Percentiles rank a stretch among this genome's conserved stretches.
Evolutionary conservation across 2,113 vertebrate species (phyloP).

Genomic region (Lampris megalopsis): DNA sequence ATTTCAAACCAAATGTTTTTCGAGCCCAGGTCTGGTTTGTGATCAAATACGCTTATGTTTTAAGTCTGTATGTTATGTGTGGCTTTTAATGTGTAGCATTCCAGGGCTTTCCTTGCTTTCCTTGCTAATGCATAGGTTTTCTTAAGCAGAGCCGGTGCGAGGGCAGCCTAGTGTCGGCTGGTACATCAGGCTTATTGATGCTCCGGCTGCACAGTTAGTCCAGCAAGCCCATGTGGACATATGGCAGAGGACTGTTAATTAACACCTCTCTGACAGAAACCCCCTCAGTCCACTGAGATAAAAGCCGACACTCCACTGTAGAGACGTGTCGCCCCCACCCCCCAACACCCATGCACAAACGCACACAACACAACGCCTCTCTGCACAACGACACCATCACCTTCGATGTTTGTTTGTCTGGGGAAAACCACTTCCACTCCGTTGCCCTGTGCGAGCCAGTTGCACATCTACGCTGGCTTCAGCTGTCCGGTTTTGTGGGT

Average conservation of each 20-base stretch:
- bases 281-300: slow-evolving; percentile 67
- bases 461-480: slow-evolving; percentile 51
- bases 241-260: slow-evolving; percentile 68
- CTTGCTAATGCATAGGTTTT: background rate
- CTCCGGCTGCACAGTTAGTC: slow-evolving; percentile 30
- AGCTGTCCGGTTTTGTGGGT: slow-evolving; percentile 19
- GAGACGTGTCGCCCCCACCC: slow-evolving; percentile 46
- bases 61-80: slow-evolving; percentile 40
- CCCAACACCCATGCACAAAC: background rate
- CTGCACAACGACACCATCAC: slow-evolving; percentile 64
- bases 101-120: slow-evolving; percentile 20
- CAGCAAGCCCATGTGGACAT: slow-evolving; percentile 49
- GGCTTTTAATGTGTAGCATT: background rate
- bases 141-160: slow-evolving; percentile 41
- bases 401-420: slow-evolving; percentile 63
- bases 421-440: slow-evolving; percentile 75
- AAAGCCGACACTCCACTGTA: slow-evolving; percentile 62
- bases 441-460: slow-evolving; percentile 48
- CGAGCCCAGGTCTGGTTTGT: background rate
- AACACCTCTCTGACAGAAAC: slow-evolving; percentile 66
- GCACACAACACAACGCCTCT: slow-evolving; percentile 9
- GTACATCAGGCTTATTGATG: slow-evolving; percentile 53
- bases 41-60: slow-evolving; percentile 24
- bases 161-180: slow-evolving; percentile 40
- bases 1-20: background rate